phyloP scores from a whole-genome alignment of 1,140 invertebrate species.

The Acromyrmex heyeri region DNA sequence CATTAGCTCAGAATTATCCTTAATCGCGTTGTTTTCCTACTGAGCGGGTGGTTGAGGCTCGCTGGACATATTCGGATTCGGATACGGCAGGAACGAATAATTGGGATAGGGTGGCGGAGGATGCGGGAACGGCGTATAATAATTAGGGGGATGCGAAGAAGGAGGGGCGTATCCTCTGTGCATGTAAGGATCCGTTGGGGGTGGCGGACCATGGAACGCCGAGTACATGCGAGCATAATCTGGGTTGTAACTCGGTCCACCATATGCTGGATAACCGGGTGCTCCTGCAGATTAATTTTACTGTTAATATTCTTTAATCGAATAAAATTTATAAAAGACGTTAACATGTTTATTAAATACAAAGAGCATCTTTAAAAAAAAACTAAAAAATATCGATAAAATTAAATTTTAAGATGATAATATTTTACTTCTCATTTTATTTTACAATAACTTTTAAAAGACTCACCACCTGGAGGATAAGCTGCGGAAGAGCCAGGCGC shows the following conservation, averaged over 20 bases:
- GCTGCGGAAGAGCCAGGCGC: conserved; percentile 82
- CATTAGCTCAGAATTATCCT: conserved; percentile 55
- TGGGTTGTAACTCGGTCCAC: conserved; percentile 83
- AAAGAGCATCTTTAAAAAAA: not conserved
- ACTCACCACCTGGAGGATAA: conserved; percentile 84
- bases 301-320: conserved; percentile 38
- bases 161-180: conserved; percentile 83
- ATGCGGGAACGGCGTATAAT: conserved; percentile 84
- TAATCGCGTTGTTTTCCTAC: conserved; percentile 71
- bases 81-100: conserved; percentile 84
- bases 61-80: conserved; percentile 83
- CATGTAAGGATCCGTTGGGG: conserved; percentile 85
- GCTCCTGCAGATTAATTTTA: conserved; percentile 77
- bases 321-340: not conserved
- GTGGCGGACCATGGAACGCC: conserved; percentile 85
- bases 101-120: conserved; percentile 86
- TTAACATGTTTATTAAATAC: conserved; percentile 20
- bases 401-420: not conserved
- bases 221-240: conserved; percentile 86
- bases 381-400: not conserved
- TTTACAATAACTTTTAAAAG: not conserved
- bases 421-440: not conserved
- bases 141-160: conserved; percentile 82
- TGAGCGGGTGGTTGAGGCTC: conserved; percentile 85
- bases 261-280: conserved; percentile 82